These are phyloP conservation scores for Scaptomyza pallida DNA, from an alignment of 1,140 invertebrate genomes.

Conservation along the genomic window DNA sequence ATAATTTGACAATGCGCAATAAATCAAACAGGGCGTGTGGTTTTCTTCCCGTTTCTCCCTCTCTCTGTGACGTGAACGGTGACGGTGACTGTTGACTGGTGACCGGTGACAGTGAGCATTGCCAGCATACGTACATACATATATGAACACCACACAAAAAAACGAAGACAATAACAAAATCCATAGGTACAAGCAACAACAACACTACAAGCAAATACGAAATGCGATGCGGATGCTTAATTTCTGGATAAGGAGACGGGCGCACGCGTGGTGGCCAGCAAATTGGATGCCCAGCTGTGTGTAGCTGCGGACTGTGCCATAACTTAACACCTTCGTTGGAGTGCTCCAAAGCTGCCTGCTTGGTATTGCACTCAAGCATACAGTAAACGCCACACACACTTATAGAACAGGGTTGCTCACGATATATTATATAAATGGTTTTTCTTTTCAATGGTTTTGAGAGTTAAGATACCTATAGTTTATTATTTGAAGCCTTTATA, in stretches of 20 bases:
- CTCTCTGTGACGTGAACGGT: slow-evolving; percentile 9
- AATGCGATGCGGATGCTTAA: slow-evolving; percentile 78
- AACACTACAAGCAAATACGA: slow-evolving; percentile 45
- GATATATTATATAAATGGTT: neutral
- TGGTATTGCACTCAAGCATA: slow-evolving; percentile 48
- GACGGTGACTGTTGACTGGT: slow-evolving; percentile 14
- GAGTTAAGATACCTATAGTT: too few relatives aligned
- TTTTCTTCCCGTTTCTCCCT: slow-evolving; percentile 11
- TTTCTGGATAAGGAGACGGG: slow-evolving; percentile 44
- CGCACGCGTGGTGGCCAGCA: slow-evolving; percentile 46
- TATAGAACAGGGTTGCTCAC: slow-evolving; percentile 21
- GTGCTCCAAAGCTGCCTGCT: neutral
- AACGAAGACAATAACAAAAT: slow-evolving; percentile 34
- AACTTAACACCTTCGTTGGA: slow-evolving; percentile 78
- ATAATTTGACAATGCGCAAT: slow-evolving; percentile 81
- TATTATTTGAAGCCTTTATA: too few relatives aligned
- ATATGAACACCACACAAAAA: slow-evolving; percentile 1
- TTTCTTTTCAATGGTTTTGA: too few relatives aligned
- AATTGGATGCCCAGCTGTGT: slow-evolving; percentile 79
- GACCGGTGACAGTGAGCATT: slow-evolving; percentile 40
- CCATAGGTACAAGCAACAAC: slow-evolving; percentile 61
- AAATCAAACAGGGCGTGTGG: slow-evolving; percentile 76
- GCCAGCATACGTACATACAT: too few relatives aligned
- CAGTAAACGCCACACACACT: slow-evolving; percentile 26
- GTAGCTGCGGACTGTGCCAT: slow-evolving; percentile 69